phyloP scores from a whole-genome alignment of 2,888 invertebrate species.

The Netelia melanura region DNA sequence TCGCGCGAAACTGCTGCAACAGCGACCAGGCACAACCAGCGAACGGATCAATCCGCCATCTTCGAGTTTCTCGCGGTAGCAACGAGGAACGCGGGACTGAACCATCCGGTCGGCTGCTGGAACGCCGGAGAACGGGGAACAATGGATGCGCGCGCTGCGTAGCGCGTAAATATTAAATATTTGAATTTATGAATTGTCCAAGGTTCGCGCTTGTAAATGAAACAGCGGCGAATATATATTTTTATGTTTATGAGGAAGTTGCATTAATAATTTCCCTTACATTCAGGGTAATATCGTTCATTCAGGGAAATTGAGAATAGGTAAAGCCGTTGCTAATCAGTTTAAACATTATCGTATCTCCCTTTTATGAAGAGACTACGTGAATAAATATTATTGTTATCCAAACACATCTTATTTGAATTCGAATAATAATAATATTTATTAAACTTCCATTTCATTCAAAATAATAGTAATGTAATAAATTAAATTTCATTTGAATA shows the following conservation, averaged over 20 bases:
- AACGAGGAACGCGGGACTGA: slow-evolving; percentile 51
- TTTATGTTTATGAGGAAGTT: not conserved
- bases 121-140: slow-evolving; percentile 54
- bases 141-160: slow-evolving; percentile 31
- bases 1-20: slow-evolving; percentile 51
- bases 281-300: too few species aligned
- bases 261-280: not conserved
- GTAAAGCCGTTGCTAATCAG: too few species aligned
- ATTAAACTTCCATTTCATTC: not conserved
- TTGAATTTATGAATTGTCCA: slow-evolving; percentile 10
- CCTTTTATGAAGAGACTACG: too few species aligned
- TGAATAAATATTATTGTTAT: not conserved
- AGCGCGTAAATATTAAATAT: slow-evolving; percentile 49
- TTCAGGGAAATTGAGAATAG: too few species aligned
- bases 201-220: not conserved
- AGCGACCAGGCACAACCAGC: slow-evolving; percentile 27
- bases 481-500: not conserved
- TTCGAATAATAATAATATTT: not conserved
- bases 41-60: slow-evolving; percentile 76
- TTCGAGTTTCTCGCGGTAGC: slow-evolving; percentile 54
- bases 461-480: not conserved
- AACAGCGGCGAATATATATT: not conserved
- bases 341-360: too few species aligned
- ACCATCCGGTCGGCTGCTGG: slow-evolving; percentile 6
- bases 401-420: not conserved